Percentiles rank a stretch among this genome's conserved stretches.
These are phyloP conservation scores for Elysia chlorotica DNA, from an alignment of 1,140 invertebrate species.

Conservation along the genomic window DNA sequence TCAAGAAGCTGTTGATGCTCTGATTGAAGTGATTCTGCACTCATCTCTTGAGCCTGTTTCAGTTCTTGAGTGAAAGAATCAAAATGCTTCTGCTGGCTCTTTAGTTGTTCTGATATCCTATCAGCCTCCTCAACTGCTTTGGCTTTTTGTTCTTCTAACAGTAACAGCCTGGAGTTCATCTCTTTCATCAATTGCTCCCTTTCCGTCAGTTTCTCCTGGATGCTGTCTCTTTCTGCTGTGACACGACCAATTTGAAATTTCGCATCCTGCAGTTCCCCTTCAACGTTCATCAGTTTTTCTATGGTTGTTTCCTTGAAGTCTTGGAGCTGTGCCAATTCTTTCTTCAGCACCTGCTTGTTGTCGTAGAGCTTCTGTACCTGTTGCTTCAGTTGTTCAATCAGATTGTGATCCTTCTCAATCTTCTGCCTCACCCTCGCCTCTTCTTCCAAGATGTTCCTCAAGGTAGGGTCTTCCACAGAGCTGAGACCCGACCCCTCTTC, in stretches of 20 bases:
- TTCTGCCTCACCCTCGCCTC: conserved; percentile 8
- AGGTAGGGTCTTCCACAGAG: conserved; percentile 6
- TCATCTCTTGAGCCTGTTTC: conserved; percentile 28
- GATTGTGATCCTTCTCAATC: conserved; percentile 22
- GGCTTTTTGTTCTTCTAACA: conserved; percentile 32
- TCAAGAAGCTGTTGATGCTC: conserved; percentile 37
- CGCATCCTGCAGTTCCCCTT: not conserved
- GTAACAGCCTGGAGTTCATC: conserved; percentile 23
- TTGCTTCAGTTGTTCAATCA: conserved; percentile 46
- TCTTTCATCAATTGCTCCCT: conserved; percentile 54
- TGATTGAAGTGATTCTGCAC: conserved; percentile 25
- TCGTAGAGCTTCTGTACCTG: conserved; percentile 37
- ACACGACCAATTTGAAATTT: not conserved
- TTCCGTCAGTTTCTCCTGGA: conserved; percentile 13
- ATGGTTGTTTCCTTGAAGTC: not conserved
- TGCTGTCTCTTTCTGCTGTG: too few relatives aligned
- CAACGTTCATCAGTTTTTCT: not conserved
- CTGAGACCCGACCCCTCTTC: too few relatives aligned
- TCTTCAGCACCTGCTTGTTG: conserved; percentile 1
- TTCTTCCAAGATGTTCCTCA: conserved; percentile 8
- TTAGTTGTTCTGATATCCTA: conserved; percentile 24
- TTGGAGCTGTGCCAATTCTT: not conserved
- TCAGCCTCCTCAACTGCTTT: too few relatives aligned
- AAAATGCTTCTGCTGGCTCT: conserved; percentile 36
- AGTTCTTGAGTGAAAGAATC: conserved; percentile 43